Conservation (phyloP, 2,113 vertebrate genomes). For the Oreotrochilus melanogaster region DNA sequence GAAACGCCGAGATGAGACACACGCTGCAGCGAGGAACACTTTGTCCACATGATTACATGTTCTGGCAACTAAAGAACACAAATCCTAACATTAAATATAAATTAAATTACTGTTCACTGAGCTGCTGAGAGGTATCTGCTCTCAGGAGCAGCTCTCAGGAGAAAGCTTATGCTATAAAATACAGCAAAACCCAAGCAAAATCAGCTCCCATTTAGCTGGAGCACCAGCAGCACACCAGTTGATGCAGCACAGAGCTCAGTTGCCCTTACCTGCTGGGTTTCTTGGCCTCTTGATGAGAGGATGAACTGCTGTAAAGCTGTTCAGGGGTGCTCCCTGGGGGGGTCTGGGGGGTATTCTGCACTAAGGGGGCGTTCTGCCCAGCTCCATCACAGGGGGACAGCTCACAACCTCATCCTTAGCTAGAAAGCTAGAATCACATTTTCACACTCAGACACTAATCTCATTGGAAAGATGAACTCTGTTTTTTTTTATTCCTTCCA, state of each 20-base stretch:
- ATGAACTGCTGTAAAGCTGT: background rate
- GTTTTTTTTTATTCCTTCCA: background rate
- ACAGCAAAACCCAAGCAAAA: background rate
- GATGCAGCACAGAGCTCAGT: background rate
- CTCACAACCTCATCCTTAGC: fast-evolving
- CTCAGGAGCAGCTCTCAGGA: too few relatives aligned
- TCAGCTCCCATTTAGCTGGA: background rate
- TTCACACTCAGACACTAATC: background rate
- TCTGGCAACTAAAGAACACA: background rate
- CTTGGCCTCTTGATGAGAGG: background rate
- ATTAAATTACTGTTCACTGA: background rate
- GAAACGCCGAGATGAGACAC: background rate
- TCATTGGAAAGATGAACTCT: background rate
- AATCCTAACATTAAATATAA: background rate
- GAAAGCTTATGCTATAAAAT: background rate
- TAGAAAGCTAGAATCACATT: background rate
- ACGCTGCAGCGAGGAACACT: background rate
- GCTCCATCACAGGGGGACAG: fast-evolving
- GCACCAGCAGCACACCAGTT: fast-evolving
- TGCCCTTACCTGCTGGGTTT: background rate
- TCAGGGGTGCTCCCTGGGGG: background rate
- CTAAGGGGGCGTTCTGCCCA: background rate
- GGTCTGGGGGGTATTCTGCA: background rate
- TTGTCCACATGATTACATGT: background rate
- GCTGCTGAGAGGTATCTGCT: background rate